Conservation (phyloP, 2,113 vertebrate genomes). For the Leiothrix lutea region DNA sequence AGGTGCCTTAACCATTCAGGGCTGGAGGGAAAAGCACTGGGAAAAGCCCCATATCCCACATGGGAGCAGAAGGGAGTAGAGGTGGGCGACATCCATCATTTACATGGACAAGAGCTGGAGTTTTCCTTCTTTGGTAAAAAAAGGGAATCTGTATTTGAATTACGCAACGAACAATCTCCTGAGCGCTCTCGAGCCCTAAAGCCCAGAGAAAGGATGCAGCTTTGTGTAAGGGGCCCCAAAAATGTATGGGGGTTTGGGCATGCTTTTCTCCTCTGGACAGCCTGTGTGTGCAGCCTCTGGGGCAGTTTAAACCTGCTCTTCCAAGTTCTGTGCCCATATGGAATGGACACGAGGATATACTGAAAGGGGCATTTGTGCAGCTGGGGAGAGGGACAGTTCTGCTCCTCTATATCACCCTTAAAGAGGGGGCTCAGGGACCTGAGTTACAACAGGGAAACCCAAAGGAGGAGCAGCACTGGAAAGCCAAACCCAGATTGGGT, state of each 20-base stretch:
- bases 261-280: not conserved
- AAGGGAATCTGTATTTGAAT: constrained; percentile 29
- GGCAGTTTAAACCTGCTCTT: not conserved
- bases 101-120: constrained; percentile 16
- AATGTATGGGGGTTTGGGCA: not conserved
- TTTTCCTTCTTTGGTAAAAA: constrained; percentile 73
- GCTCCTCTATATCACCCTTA: not conserved
- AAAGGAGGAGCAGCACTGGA: not conserved
- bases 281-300: not conserved
- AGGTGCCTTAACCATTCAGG: not conserved
- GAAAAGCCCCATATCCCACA: not conserved
- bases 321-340: not conserved
- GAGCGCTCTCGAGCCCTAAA: not conserved
- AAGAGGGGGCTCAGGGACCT: not conserved
- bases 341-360: rapidly evolving
- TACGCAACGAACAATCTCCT: not conserved
- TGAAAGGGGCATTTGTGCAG: not conserved
- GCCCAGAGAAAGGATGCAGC: not conserved
- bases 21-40: not conserved
- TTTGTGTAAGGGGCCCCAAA: not conserved
- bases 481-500: not conserved
- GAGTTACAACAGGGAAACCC: rapidly evolving
- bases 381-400: not conserved
- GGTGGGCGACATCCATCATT: constrained; percentile 22
- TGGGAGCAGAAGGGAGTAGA: not conserved